phyloP scores from a whole-genome alignment of 2,888 invertebrate species.

The Cataglyphis albicans region DNA sequence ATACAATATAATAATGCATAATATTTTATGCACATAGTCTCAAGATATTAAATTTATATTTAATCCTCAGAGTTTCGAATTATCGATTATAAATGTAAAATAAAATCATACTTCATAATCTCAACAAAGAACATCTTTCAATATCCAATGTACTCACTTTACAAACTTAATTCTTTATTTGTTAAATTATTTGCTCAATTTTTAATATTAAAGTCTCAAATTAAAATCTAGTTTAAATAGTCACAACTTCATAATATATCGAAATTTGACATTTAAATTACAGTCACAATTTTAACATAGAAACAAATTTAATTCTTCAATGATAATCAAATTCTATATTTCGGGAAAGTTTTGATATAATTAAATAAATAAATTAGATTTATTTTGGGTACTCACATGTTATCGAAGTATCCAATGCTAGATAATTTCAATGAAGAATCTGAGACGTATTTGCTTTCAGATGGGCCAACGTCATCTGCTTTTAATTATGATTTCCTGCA shows the following conservation, averaged over 20 bases:
- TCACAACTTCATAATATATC: not conserved
- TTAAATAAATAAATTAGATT: not conserved
- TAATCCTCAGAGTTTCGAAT: not conserved
- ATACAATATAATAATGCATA: not conserved
- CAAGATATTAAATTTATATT: not conserved
- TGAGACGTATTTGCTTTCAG: not conserved
- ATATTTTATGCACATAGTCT: not conserved
- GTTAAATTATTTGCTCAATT: not conserved
- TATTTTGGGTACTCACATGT: constrained; percentile 17
- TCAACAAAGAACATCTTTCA: not conserved
- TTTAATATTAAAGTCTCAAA: not conserved
- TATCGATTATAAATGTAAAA: not conserved
- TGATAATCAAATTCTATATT: constrained; percentile 8
- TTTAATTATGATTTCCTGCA: constrained; percentile 59
- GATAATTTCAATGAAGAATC: constrained; percentile 3
- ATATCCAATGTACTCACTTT: not conserved
- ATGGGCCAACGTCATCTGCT: constrained; percentile 54
- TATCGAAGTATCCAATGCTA: not conserved
- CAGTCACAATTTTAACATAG: not conserved
- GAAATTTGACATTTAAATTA: not conserved
- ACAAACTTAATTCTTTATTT: not conserved
- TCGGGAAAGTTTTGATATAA: not conserved
- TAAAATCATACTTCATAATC: not conserved
- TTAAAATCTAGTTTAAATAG: constrained; percentile 4
- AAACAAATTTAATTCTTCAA: not conserved